A percentile compares a stretch with the other conserved stretches of the same genome.
Evolutionary conservation across 2,888 invertebrate species (phyloP).

Genomic region (Agrilus mali): DNA sequence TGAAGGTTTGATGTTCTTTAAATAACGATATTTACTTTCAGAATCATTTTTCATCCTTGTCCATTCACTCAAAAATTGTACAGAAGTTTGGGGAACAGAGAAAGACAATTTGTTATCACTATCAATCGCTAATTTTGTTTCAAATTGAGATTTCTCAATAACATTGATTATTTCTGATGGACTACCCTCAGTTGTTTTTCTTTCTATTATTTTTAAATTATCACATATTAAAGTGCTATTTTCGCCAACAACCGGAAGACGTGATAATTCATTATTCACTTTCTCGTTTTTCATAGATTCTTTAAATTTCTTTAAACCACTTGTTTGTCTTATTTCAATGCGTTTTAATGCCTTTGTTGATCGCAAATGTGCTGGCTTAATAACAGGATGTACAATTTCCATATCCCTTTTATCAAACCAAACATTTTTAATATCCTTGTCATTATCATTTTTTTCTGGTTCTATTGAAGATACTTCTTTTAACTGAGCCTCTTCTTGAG

Average conservation of each 20-base stretch:
- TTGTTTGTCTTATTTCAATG: constrained; percentile 27
- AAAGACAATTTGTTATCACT: constrained; percentile 22
- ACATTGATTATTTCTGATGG: constrained; percentile 3
- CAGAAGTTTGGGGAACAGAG: constrained; percentile 44
- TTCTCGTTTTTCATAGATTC: constrained; percentile 5
- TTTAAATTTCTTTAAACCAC: constrained; percentile 7
- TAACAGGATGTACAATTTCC: constrained; percentile 35
- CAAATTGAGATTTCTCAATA: constrained; percentile 1
- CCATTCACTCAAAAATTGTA: constrained; percentile 55
- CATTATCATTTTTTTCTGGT: constrained; percentile 32
- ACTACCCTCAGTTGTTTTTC: constrained; percentile 8
- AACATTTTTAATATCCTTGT: constrained; percentile 24
- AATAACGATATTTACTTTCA: constrained; percentile 44
- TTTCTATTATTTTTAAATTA: constrained; percentile 21
- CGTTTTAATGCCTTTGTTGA: constrained; percentile 49
- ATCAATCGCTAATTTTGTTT: constrained; percentile 1
- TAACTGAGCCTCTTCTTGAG: background rate
- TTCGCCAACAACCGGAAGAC: constrained; percentile 9
- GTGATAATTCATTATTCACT: constrained; percentile 4
- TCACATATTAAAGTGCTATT: constrained; percentile 14
- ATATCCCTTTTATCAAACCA: constrained; percentile 28
- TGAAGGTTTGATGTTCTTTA: constrained; percentile 43
- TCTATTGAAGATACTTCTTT: constrained; percentile 27
- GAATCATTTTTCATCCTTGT: constrained; percentile 38
- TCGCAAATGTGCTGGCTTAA: constrained; percentile 50